phyloP scores from a whole-genome alignment of 1,140 invertebrate genomes.

The Bombus pascuorum region DNA sequence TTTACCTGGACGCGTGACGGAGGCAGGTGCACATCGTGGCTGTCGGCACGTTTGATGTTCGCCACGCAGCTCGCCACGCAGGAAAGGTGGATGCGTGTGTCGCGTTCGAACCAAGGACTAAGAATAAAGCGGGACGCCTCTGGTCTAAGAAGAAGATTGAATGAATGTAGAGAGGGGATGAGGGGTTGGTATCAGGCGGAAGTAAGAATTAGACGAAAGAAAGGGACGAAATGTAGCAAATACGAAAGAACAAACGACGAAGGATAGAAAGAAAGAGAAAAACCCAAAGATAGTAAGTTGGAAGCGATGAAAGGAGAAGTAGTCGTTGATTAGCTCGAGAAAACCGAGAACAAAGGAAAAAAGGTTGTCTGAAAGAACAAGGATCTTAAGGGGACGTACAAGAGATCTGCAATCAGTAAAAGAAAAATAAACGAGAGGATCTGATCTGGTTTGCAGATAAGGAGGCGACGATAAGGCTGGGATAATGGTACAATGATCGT shows the following conservation, averaged over 20 bases:
- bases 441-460: conserved; percentile 1
- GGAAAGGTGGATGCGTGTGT: conserved; percentile 64
- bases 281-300: background rate
- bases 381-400: background rate
- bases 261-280: background rate
- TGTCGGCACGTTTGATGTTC: conserved; percentile 76
- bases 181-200: background rate
- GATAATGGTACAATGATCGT: background rate
- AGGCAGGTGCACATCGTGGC: conserved; percentile 71
- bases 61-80: conserved; percentile 38
- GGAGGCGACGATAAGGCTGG: background rate
- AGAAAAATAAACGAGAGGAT: background rate
- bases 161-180: too few relatives aligned
- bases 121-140: conserved; percentile 52
- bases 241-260: background rate
- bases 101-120: conserved; percentile 57
- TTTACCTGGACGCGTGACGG: conserved; percentile 69
- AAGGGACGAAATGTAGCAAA: conserved; percentile 20
- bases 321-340: background rate
- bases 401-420: background rate
- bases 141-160: background rate
- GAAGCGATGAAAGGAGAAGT: background rate
- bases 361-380: background rate
- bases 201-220: conserved; percentile 19
- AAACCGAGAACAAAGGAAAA: background rate